Percentiles rank a stretch among this genome's conserved stretches.
phyloP scores from a whole-genome alignment of 2,888 invertebrate species.

The Pasiphila rectangulata region DNA sequence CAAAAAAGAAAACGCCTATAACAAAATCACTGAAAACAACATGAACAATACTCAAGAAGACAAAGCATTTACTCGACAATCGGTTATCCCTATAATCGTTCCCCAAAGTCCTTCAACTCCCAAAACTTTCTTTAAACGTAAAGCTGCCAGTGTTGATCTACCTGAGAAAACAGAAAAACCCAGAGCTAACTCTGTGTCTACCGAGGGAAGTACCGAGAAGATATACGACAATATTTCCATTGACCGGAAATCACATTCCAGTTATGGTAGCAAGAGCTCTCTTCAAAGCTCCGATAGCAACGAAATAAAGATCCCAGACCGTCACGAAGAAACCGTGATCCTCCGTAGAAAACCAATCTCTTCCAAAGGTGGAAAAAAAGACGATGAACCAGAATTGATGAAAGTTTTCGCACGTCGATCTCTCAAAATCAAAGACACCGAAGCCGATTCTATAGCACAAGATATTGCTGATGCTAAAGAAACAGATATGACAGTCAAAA shows the following conservation, averaged over 20 bases:
- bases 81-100: conserved; percentile 37
- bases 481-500: conserved; percentile 54
- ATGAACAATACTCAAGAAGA: conserved; percentile 48
- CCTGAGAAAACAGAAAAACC: conserved; percentile 69
- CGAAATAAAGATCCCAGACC: conserved; percentile 63
- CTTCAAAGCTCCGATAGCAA: conserved; percentile 73
- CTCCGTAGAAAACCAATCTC: conserved; percentile 78
- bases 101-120: conserved; percentile 67
- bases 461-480: conserved; percentile 76
- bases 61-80: conserved; percentile 45
- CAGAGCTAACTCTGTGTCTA: conserved; percentile 64
- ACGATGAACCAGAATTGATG: conserved; percentile 89
- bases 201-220: conserved; percentile 69
- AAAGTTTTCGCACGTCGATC: conserved; percentile 91
- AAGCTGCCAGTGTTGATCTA: conserved; percentile 78
- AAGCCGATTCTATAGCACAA: conserved; percentile 81
- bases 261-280: conserved; percentile 74
- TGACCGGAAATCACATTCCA: conserved; percentile 72
- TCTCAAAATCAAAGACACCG: conserved; percentile 88
- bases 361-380: conserved; percentile 64
- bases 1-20: conserved; percentile 47
- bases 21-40: conserved; percentile 49
- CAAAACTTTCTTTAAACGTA: conserved; percentile 76
- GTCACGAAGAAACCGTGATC: conserved; percentile 74
- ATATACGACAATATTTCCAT: conserved; percentile 73